Conservation (phyloP, 2,113 vertebrate genomes). For the Bucco capensis region DNA sequence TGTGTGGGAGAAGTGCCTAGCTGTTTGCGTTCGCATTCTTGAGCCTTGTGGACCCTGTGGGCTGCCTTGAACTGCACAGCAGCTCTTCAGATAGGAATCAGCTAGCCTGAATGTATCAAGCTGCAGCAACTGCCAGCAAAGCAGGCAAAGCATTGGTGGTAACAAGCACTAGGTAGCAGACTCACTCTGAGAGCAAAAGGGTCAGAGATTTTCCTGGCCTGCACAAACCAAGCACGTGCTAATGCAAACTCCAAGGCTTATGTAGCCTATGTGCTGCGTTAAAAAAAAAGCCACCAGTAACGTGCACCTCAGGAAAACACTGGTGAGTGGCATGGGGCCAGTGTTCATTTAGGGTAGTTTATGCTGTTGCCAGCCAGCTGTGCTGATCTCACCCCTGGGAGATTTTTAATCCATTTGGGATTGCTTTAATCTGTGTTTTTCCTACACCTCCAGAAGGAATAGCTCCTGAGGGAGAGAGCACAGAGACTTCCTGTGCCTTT, state of each 20-base stretch:
- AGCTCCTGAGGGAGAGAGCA: not conserved
- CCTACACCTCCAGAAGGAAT: not conserved
- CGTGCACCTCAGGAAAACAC: not conserved
- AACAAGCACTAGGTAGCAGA: not conserved
- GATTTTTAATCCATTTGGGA: not conserved
- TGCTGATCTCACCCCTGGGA: not conserved
- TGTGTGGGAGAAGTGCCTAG: not conserved
- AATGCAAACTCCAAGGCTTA: not conserved
- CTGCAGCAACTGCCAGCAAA: not conserved
- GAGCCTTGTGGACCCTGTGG: not conserved
- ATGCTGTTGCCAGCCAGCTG: not conserved
- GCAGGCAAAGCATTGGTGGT: rapidly evolving
- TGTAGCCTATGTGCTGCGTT: not conserved
- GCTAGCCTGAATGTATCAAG: too few species aligned
- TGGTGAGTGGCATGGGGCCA: not conserved
- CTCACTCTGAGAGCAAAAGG: not conserved
- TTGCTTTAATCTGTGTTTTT: not conserved
- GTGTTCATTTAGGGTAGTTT: not conserved
- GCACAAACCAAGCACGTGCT: not conserved
- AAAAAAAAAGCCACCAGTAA: not conserved
- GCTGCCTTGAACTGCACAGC: not conserved
- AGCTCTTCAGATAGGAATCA: not conserved
- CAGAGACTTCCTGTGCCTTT: not conserved
- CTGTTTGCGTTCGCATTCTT: rapidly evolving
- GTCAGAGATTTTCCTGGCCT: not conserved